These are phyloP conservation scores for Drosophila hawaiiensis DNA, from an alignment of 2,888 invertebrate species.

Conservation along the genomic window DNA sequence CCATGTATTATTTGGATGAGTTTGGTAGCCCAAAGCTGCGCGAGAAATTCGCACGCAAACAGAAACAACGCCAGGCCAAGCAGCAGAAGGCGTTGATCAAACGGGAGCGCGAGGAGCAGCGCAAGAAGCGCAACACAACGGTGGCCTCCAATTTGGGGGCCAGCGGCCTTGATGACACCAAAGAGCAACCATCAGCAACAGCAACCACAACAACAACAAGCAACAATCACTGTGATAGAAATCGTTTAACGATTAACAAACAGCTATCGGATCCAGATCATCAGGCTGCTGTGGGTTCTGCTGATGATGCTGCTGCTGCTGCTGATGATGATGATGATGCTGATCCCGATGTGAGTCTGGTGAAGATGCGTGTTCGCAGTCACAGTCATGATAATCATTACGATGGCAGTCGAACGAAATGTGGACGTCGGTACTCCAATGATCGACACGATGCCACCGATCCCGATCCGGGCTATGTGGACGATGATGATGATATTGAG, in stretches of 20 bases:
- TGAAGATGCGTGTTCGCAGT: slow-evolving; percentile 63
- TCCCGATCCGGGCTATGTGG: slow-evolving; percentile 24
- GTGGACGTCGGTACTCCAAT: slow-evolving; percentile 39
- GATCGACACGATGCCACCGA: slow-evolving; percentile 32
- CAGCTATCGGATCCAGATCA: slow-evolving; percentile 37
- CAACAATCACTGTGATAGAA: slow-evolving; percentile 61
- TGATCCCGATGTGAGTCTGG: slow-evolving; percentile 21
- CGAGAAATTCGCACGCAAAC: slow-evolving; percentile 83
- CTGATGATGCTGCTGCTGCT: slow-evolving; percentile 18
- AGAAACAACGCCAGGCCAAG: slow-evolving; percentile 80
- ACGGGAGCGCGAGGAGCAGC: slow-evolving; percentile 71
- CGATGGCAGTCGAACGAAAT: slow-evolving; percentile 27
- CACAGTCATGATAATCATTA: slow-evolving; percentile 71
- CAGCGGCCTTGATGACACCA: slow-evolving; percentile 57
- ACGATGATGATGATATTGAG: slow-evolving; percentile 52
- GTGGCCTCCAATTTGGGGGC: slow-evolving; percentile 68
- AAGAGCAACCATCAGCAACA: slow-evolving; percentile 29
- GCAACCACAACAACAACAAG: slow-evolving; percentile 10
- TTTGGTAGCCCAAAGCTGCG: slow-evolving; percentile 85
- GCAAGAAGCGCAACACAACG: slow-evolving; percentile 73
- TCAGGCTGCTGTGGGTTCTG: slow-evolving; percentile 11
- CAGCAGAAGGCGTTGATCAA: slow-evolving; percentile 77
- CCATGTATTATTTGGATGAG: slow-evolving; percentile 85
- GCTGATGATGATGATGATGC: slow-evolving; percentile 14
- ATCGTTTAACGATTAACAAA: slow-evolving; percentile 57